phyloP scores from a whole-genome alignment of 1,140 invertebrate genomes.

The Procambarus clarkii region DNA sequence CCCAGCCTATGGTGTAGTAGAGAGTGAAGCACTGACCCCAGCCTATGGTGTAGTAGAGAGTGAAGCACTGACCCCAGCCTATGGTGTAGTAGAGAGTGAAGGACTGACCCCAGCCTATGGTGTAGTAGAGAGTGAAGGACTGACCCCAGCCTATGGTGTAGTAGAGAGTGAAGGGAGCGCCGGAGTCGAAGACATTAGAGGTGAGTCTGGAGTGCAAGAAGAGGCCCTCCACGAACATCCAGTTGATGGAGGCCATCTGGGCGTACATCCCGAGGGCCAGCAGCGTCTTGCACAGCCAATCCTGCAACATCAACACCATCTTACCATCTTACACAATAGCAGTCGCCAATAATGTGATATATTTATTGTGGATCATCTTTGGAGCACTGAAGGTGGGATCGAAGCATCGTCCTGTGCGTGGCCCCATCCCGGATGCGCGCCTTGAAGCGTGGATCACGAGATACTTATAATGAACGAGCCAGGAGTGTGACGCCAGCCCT shows the following conservation, averaged over 20 bases:
- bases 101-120: neutral
- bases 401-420: too few species aligned
- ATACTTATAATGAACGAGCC: too few species aligned
- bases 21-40: neutral
- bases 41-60: neutral
- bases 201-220: conserved; percentile 77
- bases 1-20: neutral
- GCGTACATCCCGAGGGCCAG: conserved; percentile 77
- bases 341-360: too few species aligned
- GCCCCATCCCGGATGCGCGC: too few species aligned
- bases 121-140: neutral
- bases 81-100: neutral
- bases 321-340: too few species aligned
- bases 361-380: too few species aligned
- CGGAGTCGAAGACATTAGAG: conserved; percentile 78
- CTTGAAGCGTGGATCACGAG: too few species aligned
- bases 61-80: neutral
- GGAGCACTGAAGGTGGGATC: too few species aligned
- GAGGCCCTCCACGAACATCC: conserved; percentile 80
- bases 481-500: too few species aligned
- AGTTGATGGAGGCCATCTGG: conserved; percentile 77
- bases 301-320: conserved; percentile 70
- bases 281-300: conserved; percentile 78
- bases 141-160: conserved; percentile 55
- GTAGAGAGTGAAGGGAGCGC: conserved; percentile 43